Percentiles rank a stretch among this genome's conserved stretches.
phyloP scores from a whole-genome alignment of 2,888 invertebrate species.

The Bruchidius siliquastri region DNA sequence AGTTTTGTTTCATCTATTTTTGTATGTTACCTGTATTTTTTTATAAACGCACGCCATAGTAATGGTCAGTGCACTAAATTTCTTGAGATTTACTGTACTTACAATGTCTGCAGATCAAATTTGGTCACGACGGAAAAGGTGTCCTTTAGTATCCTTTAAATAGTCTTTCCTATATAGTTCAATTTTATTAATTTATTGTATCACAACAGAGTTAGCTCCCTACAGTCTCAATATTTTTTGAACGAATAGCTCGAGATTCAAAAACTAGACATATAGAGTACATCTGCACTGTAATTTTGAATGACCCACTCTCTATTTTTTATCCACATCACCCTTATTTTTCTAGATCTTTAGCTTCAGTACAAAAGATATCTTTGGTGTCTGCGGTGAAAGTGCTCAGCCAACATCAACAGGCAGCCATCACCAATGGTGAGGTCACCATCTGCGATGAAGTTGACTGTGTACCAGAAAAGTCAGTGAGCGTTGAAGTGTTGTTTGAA shows the following conservation, averaged over 20 bases:
- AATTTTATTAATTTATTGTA: no score
- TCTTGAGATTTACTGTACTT: background rate
- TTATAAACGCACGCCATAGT: background rate
- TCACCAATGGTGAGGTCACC: constrained; percentile 10
- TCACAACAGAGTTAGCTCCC: no score
- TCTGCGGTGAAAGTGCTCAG: constrained; percentile 18
- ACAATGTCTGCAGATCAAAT: background rate
- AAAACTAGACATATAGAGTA: no score
- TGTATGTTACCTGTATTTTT: background rate
- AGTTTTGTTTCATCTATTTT: background rate
- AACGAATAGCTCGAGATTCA: no score
- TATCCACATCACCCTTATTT: no score
- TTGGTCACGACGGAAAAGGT: background rate
- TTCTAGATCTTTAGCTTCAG: constrained; percentile 37
- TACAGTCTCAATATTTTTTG: no score
- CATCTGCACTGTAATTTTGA: no score
- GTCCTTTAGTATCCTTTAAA: background rate
- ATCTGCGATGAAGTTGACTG: background rate
- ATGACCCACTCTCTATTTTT: no score
- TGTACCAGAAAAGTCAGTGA: constrained; percentile 4
- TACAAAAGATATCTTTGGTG: constrained; percentile 39
- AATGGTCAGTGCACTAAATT: background rate
- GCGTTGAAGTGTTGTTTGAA: constrained; percentile 35
- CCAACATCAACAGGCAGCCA: constrained; percentile 9
- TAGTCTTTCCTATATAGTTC: no score